These are phyloP conservation scores for Desmophyllum pertusum DNA, from an alignment of 92 coral and sea anemone genomes.

Conservation along the genomic window DNA sequence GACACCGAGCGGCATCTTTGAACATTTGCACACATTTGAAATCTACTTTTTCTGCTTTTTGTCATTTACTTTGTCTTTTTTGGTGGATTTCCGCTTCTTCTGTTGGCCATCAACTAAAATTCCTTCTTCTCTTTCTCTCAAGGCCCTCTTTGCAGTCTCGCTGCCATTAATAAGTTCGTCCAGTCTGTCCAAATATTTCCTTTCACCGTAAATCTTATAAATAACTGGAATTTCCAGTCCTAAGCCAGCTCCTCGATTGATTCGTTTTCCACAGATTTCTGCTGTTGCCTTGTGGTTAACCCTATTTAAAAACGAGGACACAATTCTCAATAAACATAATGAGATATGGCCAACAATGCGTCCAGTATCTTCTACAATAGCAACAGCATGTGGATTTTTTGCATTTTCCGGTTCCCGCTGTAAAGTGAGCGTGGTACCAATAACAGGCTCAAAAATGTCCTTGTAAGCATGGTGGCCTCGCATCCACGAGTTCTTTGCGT, in stretches of 20 bases:
- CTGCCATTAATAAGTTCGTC: constrained; percentile 49
- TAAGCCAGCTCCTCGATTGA: constrained; percentile 65
- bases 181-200: constrained; percentile 62
- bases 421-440: constrained; percentile 35
- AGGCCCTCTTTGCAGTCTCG: constrained; percentile 44
- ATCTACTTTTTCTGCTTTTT: too few relatives aligned
- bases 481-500: constrained; percentile 51
- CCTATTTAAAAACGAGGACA: constrained; percentile 50
- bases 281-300: constrained; percentile 42
- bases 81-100: constrained; percentile 17
- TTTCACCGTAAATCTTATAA: constrained; percentile 55
- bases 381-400: constrained; percentile 55
- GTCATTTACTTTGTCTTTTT: too few relatives aligned
- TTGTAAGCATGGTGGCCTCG: constrained; percentile 65
- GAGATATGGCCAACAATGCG: constrained; percentile 62
- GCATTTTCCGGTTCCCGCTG: constrained; percentile 68
- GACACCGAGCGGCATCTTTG: too few relatives aligned
- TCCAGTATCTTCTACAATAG: constrained; percentile 46
- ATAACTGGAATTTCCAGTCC: constrained; percentile 60
- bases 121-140: constrained; percentile 29
- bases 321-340: constrained; percentile 52
- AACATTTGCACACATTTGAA: too few relatives aligned
- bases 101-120: constrained; percentile 19
- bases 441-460: constrained; percentile 57
- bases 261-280: constrained; percentile 51